Percentiles rank a stretch among this genome's conserved stretches.
These are phyloP conservation scores for Thera obeliscata DNA, from an alignment of 2,888 invertebrate genomes.

Conservation along the genomic window DNA sequence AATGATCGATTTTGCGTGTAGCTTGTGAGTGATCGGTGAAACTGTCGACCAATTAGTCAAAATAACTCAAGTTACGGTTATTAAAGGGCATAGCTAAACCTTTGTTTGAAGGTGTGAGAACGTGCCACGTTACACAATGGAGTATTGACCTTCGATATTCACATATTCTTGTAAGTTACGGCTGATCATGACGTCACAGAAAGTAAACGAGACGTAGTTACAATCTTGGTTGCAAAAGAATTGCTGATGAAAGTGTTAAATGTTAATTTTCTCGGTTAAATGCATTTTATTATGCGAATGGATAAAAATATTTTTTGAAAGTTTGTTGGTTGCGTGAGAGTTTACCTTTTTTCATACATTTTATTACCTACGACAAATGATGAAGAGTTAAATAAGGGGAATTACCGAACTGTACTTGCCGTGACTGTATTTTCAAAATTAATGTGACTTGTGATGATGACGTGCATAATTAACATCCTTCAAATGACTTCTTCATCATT, in stretches of 20 bases:
- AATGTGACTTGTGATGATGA: background rate
- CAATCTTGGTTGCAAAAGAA: constrained; percentile 6
- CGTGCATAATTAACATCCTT: background rate
- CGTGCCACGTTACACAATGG: constrained; percentile 42
- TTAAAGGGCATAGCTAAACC: constrained; percentile 37
- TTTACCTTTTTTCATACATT: background rate
- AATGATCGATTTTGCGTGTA: background rate
- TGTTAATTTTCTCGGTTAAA: constrained; percentile 17
- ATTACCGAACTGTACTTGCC: background rate
- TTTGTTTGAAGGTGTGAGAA: constrained; percentile 38
- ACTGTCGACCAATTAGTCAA: constrained; percentile 31
- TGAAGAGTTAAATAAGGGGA: background rate
- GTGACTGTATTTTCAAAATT: background rate
- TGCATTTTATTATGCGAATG: constrained; percentile 1
- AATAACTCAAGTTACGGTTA: constrained; percentile 41
- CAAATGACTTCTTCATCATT: background rate
- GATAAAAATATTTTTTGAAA: constrained; percentile 17
- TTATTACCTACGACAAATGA: background rate
- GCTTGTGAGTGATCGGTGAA: constrained; percentile 20
- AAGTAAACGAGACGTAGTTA: constrained; percentile 1
- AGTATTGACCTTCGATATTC: constrained; percentile 45
- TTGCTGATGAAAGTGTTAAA: constrained; percentile 17
- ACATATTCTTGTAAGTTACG: constrained; percentile 26
- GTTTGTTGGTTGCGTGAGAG: constrained; percentile 14
- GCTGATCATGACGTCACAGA: constrained; percentile 14